These are phyloP conservation scores for Melanotaenia nigrans DNA, from an alignment of 2,797 vertebrate species.

Conservation along the genomic window DNA sequence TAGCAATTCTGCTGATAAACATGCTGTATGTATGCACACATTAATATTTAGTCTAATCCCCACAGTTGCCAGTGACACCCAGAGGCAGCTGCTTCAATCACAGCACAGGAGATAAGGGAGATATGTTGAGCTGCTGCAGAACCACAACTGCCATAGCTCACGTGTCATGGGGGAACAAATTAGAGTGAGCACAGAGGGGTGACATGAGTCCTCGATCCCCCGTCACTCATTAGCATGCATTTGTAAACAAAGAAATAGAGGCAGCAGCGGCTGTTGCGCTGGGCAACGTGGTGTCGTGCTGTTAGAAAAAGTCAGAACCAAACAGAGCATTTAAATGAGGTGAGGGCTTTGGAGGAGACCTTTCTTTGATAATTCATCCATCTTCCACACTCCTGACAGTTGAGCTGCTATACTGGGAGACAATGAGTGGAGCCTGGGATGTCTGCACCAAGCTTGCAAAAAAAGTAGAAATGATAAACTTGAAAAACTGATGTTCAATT, in stretches of 20 bases:
- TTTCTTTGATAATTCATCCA: conserved; percentile 66
- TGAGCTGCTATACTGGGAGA: conserved; percentile 49
- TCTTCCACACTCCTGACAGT: conserved; percentile 63
- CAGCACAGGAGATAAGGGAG: conserved; percentile 50
- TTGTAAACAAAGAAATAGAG: conserved; percentile 66
- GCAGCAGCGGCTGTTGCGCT: conserved; percentile 12
- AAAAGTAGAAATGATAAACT: conserved; percentile 32
- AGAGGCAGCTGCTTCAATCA: conserved; percentile 58
- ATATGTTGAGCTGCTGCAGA: conserved; percentile 35
- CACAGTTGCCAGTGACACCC: conserved; percentile 43
- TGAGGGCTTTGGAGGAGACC: conserved; percentile 65
- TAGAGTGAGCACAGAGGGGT: conserved; percentile 50
- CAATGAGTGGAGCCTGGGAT: conserved; percentile 40
- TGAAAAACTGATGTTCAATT: conserved; percentile 16
- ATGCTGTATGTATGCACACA: conserved; percentile 4
- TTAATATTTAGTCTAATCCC: conserved; percentile 22
- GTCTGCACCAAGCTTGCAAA: conserved; percentile 30
- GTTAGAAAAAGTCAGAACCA: conserved; percentile 48
- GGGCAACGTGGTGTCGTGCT: conserved; percentile 28
- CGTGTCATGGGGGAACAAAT: conserved; percentile 57
- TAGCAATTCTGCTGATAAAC: conserved; percentile 14
- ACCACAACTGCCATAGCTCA: conserved; percentile 56
- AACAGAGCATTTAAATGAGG: conserved; percentile 70
- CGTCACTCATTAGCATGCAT: conserved; percentile 67
- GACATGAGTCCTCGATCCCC: conserved; percentile 24